Conservation (phyloP, 1,140 invertebrate genomes). For the Drosophila biarmipes region DNA sequence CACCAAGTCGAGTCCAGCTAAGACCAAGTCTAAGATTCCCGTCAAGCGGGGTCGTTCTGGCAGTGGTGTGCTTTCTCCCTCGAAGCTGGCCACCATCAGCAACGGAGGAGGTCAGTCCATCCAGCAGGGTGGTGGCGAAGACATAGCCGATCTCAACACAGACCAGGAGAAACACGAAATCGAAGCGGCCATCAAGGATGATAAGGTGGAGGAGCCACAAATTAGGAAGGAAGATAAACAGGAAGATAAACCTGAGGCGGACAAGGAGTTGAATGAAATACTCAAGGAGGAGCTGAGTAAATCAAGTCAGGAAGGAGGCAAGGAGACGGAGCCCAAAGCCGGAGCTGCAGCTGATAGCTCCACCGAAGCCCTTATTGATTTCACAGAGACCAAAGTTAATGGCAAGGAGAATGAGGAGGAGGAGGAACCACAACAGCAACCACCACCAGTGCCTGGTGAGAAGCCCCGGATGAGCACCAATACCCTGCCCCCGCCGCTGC, state of each 20-base stretch:
- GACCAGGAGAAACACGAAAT: slow-evolving; percentile 77
- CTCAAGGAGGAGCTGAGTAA: slow-evolving; percentile 15
- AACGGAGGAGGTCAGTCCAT: slow-evolving; percentile 62
- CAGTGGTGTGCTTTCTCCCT: slow-evolving; percentile 67
- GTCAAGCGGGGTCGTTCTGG: slow-evolving; percentile 72
- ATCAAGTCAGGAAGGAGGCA: slow-evolving; percentile 3
- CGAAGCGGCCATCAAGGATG: slow-evolving; percentile 77
- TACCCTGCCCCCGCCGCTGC: slow-evolving; percentile 86
- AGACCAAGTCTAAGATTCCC: slow-evolving; percentile 81
- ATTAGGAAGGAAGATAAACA: slow-evolving; percentile 47
- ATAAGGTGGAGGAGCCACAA: slow-evolving; percentile 40
- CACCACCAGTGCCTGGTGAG: slow-evolving; percentile 52
- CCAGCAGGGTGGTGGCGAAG: slow-evolving; percentile 80
- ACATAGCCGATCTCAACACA: slow-evolving; percentile 71
- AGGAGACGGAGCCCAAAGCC: slow-evolving; percentile 15
- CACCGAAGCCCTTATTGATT: slow-evolving; percentile 60
- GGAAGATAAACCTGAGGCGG: slow-evolving; percentile 57
- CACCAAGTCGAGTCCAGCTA: slow-evolving; percentile 77
- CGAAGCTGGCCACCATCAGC: slow-evolving; percentile 55
- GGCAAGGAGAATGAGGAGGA: slow-evolving; percentile 11
- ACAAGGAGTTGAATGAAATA: slow-evolving; percentile 45
- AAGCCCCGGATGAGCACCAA: slow-evolving; percentile 60
- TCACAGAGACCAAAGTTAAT: slow-evolving; percentile 34
- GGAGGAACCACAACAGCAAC: slow-evolving; percentile 1
- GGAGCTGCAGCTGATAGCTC: slow-evolving; percentile 2